phyloP scores from a whole-genome alignment of 2,113 vertebrate genomes.

The Heterocephalus glaber region DNA sequence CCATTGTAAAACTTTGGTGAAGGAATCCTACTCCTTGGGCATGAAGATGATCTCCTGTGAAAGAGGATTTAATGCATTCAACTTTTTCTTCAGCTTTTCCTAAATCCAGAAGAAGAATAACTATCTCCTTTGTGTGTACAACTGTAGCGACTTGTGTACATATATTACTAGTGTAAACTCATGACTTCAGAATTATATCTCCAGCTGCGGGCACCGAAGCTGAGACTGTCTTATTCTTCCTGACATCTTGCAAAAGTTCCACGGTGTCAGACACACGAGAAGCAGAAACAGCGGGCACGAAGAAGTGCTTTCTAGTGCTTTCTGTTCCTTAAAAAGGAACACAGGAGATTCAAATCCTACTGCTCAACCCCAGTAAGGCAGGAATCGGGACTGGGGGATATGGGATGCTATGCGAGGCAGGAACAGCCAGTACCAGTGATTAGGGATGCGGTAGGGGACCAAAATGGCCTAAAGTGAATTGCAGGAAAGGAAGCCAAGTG shows the following conservation, averaged over 20 bases:
- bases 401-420: neutral
- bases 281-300: neutral
- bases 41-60: neutral
- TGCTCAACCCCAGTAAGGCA: neutral
- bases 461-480: neutral
- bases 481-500: neutral
- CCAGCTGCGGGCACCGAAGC: neutral
- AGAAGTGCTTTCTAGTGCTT: neutral
- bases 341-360: neutral
- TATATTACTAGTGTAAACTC: neutral
- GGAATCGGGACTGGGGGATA: neutral
- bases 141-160: neutral
- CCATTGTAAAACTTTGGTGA: neutral
- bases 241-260: neutral
- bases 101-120: neutral
- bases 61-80: neutral
- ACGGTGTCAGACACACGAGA: neutral
- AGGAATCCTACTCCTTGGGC: too few species aligned
- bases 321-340: too few species aligned
- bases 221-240: neutral
- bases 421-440: neutral
- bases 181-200: neutral
- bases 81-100: neutral
- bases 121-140: neutral
- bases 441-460: neutral